A percentile compares a stretch with the other conserved stretches of the same genome.
Evolutionary conservation across 2,113 vertebrate genomes (phyloP).

Genomic region (Ibidorhyncha struthersii): DNA sequence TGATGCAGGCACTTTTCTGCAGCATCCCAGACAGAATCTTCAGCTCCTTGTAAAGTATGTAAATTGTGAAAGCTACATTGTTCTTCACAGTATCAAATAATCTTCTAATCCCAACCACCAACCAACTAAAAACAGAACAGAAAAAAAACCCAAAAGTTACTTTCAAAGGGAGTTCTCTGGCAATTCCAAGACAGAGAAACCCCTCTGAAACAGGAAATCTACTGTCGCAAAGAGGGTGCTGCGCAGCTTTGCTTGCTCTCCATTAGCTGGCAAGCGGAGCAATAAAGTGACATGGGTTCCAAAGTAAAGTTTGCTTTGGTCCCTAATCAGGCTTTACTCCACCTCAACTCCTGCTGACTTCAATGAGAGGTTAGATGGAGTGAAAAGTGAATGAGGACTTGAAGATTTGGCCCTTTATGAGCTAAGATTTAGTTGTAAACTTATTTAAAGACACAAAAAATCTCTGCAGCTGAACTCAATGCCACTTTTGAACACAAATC

Average conservation of each 20-base stretch:
- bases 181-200: background rate
- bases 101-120: background rate
- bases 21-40: background rate
- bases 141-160: background rate
- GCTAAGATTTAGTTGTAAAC: conserved; percentile 28
- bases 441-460: conserved; percentile 26
- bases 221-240: background rate
- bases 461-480: conserved; percentile 26
- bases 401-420: background rate
- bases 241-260: background rate
- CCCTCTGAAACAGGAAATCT: conserved; percentile 5
- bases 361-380: background rate
- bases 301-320: conserved; percentile 60
- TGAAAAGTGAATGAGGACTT: conserved; percentile 10
- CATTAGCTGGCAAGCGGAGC: background rate
- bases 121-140: background rate
- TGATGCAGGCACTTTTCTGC: background rate
- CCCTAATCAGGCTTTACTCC: conserved; percentile 35
- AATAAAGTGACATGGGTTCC: background rate
- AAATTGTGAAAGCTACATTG: background rate
- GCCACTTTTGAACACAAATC: conserved; percentile 9
- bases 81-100: background rate
- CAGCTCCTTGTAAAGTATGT: background rate
- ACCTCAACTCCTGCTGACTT: conserved; percentile 49
- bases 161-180: background rate